Conservation (phyloP, 1,140 invertebrate species). For the Belonocnema kinseyi region DNA sequence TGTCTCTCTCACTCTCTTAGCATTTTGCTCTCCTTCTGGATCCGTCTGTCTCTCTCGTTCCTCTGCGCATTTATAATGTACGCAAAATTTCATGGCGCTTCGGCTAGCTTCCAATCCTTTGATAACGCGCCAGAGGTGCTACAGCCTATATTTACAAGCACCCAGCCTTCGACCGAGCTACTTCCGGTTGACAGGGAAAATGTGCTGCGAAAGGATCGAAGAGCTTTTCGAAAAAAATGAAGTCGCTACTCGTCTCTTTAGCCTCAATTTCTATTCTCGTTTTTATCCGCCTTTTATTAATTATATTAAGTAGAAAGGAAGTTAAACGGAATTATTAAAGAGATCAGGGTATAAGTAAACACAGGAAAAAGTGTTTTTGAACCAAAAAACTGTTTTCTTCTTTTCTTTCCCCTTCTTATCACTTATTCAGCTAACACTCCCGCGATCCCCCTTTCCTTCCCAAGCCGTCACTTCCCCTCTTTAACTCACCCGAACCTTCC, state of each 20-base stretch:
- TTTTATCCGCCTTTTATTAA: conserved; percentile 17
- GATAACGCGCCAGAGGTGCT: conserved; percentile 57
- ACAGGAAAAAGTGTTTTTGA: too few species aligned
- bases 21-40: conserved; percentile 23
- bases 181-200: conserved; percentile 52
- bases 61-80: conserved; percentile 69
- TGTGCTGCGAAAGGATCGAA: conserved; percentile 24
- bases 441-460: too few species aligned
- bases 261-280: not conserved
- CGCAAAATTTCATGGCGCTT: conserved; percentile 71
- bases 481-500: too few species aligned
- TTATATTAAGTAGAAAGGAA: not conserved
- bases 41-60: conserved; percentile 38
- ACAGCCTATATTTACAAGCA: conserved; percentile 63
- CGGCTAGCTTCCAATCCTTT: conserved; percentile 64
- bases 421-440: too few species aligned
- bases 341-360: too few species aligned
- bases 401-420: too few species aligned
- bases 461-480: too few species aligned
- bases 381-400: too few species aligned
- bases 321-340: too few species aligned
- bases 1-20: conserved; percentile 14
- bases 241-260: conserved; percentile 5
- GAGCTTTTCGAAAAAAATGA: conserved; percentile 26
- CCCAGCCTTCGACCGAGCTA: conserved; percentile 46